These are phyloP conservation scores for Itoplectis maculator DNA, from an alignment of 2,888 invertebrate genomes.

Conservation along the genomic window DNA sequence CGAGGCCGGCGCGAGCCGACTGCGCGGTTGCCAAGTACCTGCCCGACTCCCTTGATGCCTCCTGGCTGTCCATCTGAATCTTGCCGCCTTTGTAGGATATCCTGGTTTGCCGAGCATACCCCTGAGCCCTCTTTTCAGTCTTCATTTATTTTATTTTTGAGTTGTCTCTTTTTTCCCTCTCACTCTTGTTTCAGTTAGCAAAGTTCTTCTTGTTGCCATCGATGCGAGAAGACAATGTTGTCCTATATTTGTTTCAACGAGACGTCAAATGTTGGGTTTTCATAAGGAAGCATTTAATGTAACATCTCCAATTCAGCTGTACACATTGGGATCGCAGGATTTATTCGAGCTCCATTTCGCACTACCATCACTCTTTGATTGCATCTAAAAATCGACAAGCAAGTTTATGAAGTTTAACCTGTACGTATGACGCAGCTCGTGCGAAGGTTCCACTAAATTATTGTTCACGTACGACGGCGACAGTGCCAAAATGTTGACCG, in stretches of 20 bases:
- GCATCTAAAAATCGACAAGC: conserved; percentile 70
- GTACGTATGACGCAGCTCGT: conserved; percentile 67
- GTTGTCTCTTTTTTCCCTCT: background rate
- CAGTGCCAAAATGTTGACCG: conserved; percentile 82
- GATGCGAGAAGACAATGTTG: background rate
- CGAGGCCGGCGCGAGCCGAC: conserved; percentile 45
- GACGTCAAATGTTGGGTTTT: too few species aligned
- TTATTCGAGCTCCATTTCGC: too few species aligned
- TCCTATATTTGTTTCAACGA: background rate
- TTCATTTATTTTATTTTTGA: background rate
- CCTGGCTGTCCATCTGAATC: conserved; percentile 51
- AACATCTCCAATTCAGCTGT: too few species aligned
- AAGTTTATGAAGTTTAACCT: conserved; percentile 64
- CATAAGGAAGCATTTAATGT: too few species aligned
- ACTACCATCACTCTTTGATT: too few species aligned
- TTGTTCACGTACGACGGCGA: conserved; percentile 72
- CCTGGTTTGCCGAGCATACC: conserved; percentile 16
- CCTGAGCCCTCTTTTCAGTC: conserved; percentile 21
- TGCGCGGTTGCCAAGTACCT: conserved; percentile 59
- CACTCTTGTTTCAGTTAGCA: background rate
- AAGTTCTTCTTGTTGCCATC: background rate
- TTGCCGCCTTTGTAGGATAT: conserved; percentile 48
- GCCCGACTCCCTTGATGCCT: conserved; percentile 25
- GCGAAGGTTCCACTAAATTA: conserved; percentile 75
- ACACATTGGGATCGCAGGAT: too few species aligned